Base-by-base conservation (phyloP, 2,888 invertebrate species). In the Oscheius sp. region DNA sequence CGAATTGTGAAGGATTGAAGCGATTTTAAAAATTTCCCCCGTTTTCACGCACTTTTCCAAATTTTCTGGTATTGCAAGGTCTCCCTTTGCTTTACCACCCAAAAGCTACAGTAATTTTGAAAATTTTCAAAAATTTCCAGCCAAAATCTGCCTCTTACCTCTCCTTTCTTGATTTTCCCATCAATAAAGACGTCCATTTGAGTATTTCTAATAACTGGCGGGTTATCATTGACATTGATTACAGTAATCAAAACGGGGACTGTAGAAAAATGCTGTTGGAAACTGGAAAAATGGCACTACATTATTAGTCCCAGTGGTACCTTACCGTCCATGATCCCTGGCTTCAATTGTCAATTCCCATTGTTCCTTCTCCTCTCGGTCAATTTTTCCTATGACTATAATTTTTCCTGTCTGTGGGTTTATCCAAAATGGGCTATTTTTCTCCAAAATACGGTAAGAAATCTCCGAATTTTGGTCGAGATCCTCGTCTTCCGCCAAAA, bases 171-270 rank as follows among this genome's bases (percentile, higher is more conserved):
- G 18, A 16, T 21, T 21, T 66, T 66, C 52, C 49, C 66, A 52
- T 66, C 66, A 0, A 84, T 69, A 52, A 76, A 81, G 23, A 83
- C 73, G 29, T 84, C 84, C 35, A 76, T 43, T 27, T 79, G 76
- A 9, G 53, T 41, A 69, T 81, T 81, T 53, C 63, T 59, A 35
- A 84, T 79, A 23, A 93, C 91, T 0, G 96, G 96, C 6, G 94
- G 93, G 89, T 95, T 95, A 89, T 96, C 96, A 89, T 96, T 96
- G 75, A 95, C 92, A 89, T 96, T 95, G 23, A 95, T 94, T 6
- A 96, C 94, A 76, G 95, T 94, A 46, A 96, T 94, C 5, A 94
- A 94, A 1, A 96, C 94, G 74, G 94, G 90, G 89, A 96, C 96
- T 88, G 95, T 95, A 0, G 95, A 94, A 1, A 94, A 94, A 53